Percentiles rank a stretch among this genome's conserved stretches.
phyloP scores from a whole-genome alignment of 2,797 vertebrate genomes.

The Pipistrellus kuhlii region DNA sequence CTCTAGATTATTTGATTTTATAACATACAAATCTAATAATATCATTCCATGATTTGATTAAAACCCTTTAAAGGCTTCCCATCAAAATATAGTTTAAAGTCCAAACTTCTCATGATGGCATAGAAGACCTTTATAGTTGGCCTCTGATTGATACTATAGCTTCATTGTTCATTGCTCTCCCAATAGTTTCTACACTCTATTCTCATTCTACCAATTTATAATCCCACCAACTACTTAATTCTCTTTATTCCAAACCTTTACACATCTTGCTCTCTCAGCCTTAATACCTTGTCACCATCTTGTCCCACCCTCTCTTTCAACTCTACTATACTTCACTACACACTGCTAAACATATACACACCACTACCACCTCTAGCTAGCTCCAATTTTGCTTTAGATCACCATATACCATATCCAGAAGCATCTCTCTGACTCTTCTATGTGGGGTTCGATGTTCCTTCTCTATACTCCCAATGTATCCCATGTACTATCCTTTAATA shows the following conservation, averaged over 20 bases:
- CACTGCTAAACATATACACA: background rate
- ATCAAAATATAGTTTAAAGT: conserved; percentile 11
- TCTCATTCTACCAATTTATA: background rate
- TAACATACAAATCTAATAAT: background rate
- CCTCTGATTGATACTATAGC: background rate
- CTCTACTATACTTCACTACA: background rate
- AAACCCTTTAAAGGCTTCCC: background rate
- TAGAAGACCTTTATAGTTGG: background rate
- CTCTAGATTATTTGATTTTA: background rate
- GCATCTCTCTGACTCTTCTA: background rate
- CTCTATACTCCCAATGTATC: background rate
- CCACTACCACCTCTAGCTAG: background rate
- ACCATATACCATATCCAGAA: background rate
- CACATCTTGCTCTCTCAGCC: background rate
- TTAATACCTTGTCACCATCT: background rate
- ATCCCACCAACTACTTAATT: background rate
- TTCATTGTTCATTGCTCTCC: background rate
- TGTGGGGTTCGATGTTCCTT: background rate
- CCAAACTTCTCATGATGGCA: background rate
- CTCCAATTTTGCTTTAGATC: background rate
- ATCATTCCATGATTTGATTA: background rate
- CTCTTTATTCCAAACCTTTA: background rate
- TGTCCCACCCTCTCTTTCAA: background rate
- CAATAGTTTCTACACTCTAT: background rate
- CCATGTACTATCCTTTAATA: background rate